These are phyloP conservation scores for Elaphurus davidianus DNA, from an alignment of 2,113 vertebrate species.

Conservation along the genomic window DNA sequence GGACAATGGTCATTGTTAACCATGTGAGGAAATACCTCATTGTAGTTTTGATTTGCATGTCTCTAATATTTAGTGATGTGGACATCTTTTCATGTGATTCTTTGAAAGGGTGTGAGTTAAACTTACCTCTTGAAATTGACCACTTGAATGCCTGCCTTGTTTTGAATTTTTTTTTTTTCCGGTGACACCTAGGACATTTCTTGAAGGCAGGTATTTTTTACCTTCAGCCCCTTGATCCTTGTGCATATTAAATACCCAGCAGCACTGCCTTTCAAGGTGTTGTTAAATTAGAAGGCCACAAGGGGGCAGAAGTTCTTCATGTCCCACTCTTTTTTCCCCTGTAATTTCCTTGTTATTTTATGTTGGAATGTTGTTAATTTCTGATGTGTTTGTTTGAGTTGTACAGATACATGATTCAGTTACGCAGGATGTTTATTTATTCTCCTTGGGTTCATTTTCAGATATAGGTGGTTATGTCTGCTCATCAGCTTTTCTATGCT, in stretches of 20 bases:
- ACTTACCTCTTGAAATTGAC: background rate
- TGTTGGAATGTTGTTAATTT: background rate
- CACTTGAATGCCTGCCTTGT: background rate
- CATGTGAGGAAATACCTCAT: background rate
- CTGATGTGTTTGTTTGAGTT: background rate
- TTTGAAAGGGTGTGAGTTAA: background rate
- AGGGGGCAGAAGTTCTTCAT: background rate
- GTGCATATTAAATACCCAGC: background rate
- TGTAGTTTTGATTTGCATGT: background rate
- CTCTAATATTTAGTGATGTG: background rate
- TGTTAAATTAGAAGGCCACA: background rate
- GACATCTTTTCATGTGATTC: background rate
- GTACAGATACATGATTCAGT: background rate
- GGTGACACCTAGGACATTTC: background rate
- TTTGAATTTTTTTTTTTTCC: background rate
- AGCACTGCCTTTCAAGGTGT: background rate
- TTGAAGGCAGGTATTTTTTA: background rate
- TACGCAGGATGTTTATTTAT: background rate
- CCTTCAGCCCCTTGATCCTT: background rate
- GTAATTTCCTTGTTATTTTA: background rate
- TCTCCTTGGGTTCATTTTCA: background rate
- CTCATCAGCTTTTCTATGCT: background rate
- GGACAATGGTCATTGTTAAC: background rate
- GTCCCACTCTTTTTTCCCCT: background rate
- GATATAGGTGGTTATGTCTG: background rate